Conservation (phyloP, 2,113 vertebrate genomes). For the Perca flavescens region DNA sequence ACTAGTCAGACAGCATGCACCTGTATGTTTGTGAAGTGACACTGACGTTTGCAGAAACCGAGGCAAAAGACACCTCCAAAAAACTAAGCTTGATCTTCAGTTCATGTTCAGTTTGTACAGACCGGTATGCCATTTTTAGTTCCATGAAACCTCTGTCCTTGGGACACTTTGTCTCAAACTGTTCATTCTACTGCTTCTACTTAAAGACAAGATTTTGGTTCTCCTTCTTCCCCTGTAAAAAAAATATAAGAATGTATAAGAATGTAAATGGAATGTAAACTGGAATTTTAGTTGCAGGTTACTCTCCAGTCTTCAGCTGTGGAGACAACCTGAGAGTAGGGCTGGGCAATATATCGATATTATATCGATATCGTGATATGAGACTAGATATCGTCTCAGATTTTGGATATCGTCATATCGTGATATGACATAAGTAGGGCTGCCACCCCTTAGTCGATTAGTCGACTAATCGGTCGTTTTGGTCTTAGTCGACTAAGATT, state of each 20-base stretch:
- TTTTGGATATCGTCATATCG: too few species aligned
- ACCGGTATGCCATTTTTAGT: too few species aligned
- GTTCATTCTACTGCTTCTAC: neutral
- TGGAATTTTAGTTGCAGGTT: neutral
- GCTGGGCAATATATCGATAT: too few species aligned
- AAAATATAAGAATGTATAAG: slow-evolving; percentile 3
- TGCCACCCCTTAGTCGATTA: too few species aligned
- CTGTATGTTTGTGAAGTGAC: neutral
- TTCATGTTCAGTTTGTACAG: neutral
- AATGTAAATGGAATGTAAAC: slow-evolving; percentile 3
- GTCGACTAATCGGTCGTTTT: too few species aligned
- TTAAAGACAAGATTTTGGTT: neutral
- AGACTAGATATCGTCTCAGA: too few species aligned
- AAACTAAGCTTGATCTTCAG: slow-evolving; percentile 5
- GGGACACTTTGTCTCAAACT: neutral
- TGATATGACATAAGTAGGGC: too few species aligned
- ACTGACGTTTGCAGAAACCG: neutral
- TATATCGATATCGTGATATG: too few species aligned
- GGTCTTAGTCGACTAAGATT: too few species aligned
- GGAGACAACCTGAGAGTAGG: neutral
- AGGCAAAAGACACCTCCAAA: neutral
- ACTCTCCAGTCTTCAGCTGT: neutral
- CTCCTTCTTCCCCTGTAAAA: neutral
- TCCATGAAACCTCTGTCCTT: too few species aligned
- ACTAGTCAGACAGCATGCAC: neutral